Evolutionary conservation across 64 coral and sea anemone genomes (phyloP), one percentile per base, ranked within the genome.

Genomic region (Orbicella faveolata): DNA sequence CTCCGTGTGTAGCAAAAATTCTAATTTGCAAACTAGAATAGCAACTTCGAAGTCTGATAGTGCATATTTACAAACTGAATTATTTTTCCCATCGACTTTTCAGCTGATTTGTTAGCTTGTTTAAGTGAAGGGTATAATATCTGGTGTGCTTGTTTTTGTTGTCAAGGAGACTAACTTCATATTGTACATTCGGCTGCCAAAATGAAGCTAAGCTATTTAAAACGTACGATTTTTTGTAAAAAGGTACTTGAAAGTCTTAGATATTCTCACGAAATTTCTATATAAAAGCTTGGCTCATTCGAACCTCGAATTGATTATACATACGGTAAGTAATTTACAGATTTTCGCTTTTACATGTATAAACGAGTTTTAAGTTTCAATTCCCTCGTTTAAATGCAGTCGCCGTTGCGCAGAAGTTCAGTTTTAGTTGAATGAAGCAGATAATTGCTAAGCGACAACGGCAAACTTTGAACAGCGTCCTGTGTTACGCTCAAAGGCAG

Each of bases 401-500:
- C 0, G 10, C 55, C 15, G 55, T 59, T 59, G 9, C 55, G 55
- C 55, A 16, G 44, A 48, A 48, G 55, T 8, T 59, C 15, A 59
- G 10, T 59, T 59, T 48, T 48, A 1, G 55, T 59, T 59, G 20
- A 25, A 26, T 44, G 36, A 19, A 68, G 5, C 10, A 20, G 21
- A 19, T 82, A 17, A 85, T 73, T 85, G 65, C 64, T 85, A 85
- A 30, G 82, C 82, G 82, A 85, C 82, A 48, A 21, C 67, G 20
- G 20, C 3, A 23, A 63, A 68, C 62, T 11, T 12, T 10, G 17
- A 16, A 37, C 34, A 5, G 36, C 63, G 36, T 63, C 63, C 67
- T 83, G 18, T 48, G 34, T 67, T 21, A 37, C 63, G 36, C 21
- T 39, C 18, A 21, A 41, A 35, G 61, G 52, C 82, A 73, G 63